Conservation (phyloP, 1,140 invertebrate genomes). For the Drosophila athabasca region DNA sequence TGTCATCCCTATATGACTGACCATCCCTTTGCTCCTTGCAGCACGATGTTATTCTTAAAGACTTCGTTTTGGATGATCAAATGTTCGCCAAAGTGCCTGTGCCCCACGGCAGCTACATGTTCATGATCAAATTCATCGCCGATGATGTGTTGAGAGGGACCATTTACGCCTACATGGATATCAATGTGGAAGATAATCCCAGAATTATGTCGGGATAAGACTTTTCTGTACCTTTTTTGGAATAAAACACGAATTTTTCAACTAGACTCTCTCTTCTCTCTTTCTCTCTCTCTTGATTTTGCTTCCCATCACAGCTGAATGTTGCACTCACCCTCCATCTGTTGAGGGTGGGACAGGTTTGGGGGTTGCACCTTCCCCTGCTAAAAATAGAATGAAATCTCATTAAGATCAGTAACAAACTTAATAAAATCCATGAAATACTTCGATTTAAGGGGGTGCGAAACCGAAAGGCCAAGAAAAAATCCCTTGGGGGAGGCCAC, state of each 20-base stretch:
- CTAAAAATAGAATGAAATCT: background rate
- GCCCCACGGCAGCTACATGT: conserved; percentile 17
- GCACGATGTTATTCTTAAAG: conserved; percentile 22
- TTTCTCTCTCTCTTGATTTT: too few relatives aligned
- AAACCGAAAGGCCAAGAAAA: too few relatives aligned
- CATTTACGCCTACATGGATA: conserved; percentile 9
- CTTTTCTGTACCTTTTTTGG: background rate
- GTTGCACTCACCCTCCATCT: too few relatives aligned
- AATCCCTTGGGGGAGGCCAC: too few relatives aligned
- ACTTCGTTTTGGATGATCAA: conserved; percentile 27
- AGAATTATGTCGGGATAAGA: too few relatives aligned
- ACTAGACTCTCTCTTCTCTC: too few relatives aligned
- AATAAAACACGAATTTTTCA: background rate
- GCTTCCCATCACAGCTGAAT: too few relatives aligned
- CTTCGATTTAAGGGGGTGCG: background rate
- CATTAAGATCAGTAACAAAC: conserved; percentile 4
- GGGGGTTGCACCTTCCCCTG: background rate
- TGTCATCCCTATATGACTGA: too few relatives aligned
- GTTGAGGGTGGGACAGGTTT: background rate
- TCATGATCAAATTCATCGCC: background rate
- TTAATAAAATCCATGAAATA: background rate
- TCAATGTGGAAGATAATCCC: background rate
- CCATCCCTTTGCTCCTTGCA: background rate
- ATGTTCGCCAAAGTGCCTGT: conserved; percentile 20
- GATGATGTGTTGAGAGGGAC: background rate